Evolutionary conservation across 2,888 invertebrate genomes (phyloP), one percentile per base, ranked within the genome.

Genomic region (Allacma fusca): DNA sequence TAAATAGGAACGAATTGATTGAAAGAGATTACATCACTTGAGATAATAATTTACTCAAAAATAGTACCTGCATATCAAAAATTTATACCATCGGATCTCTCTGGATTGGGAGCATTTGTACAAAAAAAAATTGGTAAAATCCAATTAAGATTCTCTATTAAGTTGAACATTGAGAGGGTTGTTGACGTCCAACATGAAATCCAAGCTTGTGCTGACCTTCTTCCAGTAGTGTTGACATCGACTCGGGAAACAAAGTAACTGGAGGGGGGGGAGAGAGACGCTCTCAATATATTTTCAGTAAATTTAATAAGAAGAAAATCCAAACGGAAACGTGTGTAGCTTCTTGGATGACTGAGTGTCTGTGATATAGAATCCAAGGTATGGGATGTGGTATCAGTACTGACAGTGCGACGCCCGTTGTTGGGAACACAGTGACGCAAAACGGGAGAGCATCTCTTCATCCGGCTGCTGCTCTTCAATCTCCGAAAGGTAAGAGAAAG

Each of bases 321-420:
- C 5, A 50, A 50, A 50, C 50, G 9, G 19, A 50, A 16, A 50
- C 50, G 50, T 50, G n/a, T 40, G 16, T 2, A 19, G 2, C 50
- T 50, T 50, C 9, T 50, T 50, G 50, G 50, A 50, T 50, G 50
- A 50, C 50, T 50, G 50, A 50, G 50, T 50, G 19, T 50, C 50
- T 50, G 50, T 50, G 50, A 50, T 50, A 50, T 12, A 50, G 19
- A 50, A 50, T 50, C 50, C 28, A 65, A 76, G 81, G 80, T 75
- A 83, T 83, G 83, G 83, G 83, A 81, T 83, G 83, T 74, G 83
- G 83, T 78, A 78, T 79, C 73, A 81, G 81, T 77, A 83, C 79
- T 77, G 81, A 83, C 74, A 79, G 78, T 75, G 78, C 81, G 72
- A 23, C 64, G 26, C 75, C 69, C 19, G 81, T 81, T 9, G 73